A percentile compares a stretch with the other conserved stretches of the same genome.
phyloP scores from a whole-genome alignment of 2,113 vertebrate genomes.

The Anguilla japonica region DNA sequence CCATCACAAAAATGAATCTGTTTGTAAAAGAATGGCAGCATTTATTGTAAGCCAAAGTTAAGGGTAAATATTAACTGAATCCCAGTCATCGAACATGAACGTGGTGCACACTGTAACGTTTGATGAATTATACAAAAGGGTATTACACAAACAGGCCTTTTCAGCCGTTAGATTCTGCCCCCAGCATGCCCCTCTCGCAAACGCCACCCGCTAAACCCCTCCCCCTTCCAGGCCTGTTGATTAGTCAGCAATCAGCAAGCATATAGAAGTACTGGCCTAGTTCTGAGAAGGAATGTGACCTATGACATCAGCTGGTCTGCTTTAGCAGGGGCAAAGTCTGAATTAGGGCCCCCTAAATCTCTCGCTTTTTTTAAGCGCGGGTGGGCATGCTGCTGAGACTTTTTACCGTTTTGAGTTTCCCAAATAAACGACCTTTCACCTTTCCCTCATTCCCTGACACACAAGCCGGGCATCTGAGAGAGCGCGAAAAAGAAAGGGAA shows the following conservation, averaged over 20 bases:
- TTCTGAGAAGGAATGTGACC: constrained; percentile 27
- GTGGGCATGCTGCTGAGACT: constrained; percentile 17
- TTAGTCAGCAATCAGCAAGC: constrained; percentile 22
- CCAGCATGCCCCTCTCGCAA: neutral
- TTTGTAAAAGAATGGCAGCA: neutral
- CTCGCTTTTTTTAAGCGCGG: neutral
- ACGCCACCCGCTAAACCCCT: neutral
- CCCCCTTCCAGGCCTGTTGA: neutral
- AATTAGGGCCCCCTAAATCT: constrained; percentile 17
- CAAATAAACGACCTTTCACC: constrained; percentile 14
- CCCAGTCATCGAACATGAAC: neutral
- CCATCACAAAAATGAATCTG: neutral
- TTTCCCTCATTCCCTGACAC: constrained; percentile 19
- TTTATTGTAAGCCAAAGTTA: neutral
- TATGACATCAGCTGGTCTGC: constrained; percentile 29
- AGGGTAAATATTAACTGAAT: neutral
- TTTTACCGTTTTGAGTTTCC: constrained; percentile 17
- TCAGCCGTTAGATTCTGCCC: neutral
- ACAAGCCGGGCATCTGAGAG: neutral
- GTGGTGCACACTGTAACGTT: neutral
- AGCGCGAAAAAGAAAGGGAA: neutral
- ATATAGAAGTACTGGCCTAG: constrained; percentile 21
- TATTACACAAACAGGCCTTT: constrained; percentile 5
- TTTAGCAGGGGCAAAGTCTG: constrained; percentile 19
- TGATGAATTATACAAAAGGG: neutral